A percentile compares a stretch with the other conserved stretches of the same genome.
Conservation (phyloP, 2,113 vertebrate species). For the Indicator indicator region DNA sequence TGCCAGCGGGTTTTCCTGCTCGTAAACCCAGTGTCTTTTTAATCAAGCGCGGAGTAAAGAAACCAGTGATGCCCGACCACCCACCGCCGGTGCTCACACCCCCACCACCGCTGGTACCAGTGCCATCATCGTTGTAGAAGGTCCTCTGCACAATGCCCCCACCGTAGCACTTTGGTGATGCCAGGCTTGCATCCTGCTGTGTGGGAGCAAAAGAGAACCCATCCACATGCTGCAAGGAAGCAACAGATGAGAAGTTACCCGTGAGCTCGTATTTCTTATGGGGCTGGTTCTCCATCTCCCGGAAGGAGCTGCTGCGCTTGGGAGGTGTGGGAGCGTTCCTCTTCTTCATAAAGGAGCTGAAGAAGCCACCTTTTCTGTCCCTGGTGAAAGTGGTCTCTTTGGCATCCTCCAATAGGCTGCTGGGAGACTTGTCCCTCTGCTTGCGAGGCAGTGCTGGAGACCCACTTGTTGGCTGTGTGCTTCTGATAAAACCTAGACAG, state of each 20-base stretch:
- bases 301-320: slow-evolving; percentile 95
- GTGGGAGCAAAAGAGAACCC: slow-evolving; percentile 86
- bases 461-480: slow-evolving; percentile 77
- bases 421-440: slow-evolving; percentile 94
- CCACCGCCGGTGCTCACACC: slow-evolving; percentile 83
- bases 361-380: slow-evolving; percentile 96
- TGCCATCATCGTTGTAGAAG: slow-evolving; percentile 74
- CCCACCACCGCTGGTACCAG: slow-evolving; percentile 78
- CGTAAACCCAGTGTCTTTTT: slow-evolving; percentile 96
- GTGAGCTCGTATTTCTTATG: slow-evolving; percentile 97
- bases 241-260: slow-evolving; percentile 82
- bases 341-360: slow-evolving; percentile 99
- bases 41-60: slow-evolving; percentile 98
- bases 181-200: slow-evolving; percentile 85
- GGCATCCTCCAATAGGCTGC: slow-evolving; percentile 89
- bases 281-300: slow-evolving; percentile 97
- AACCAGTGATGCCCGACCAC: slow-evolving; percentile 94
- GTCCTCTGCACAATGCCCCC: slow-evolving; percentile 90
- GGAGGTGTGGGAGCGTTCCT: slow-evolving; percentile 93
- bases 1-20: slow-evolving; percentile 87
- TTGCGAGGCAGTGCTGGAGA: slow-evolving; percentile 96
- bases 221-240: slow-evolving; percentile 87
- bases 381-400: slow-evolving; percentile 94
- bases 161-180: slow-evolving; percentile 89
- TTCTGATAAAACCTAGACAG: slow-evolving; percentile 82